Base-by-base conservation (phyloP, 2,888 invertebrate species). In the Diaphora mendica region DNA sequence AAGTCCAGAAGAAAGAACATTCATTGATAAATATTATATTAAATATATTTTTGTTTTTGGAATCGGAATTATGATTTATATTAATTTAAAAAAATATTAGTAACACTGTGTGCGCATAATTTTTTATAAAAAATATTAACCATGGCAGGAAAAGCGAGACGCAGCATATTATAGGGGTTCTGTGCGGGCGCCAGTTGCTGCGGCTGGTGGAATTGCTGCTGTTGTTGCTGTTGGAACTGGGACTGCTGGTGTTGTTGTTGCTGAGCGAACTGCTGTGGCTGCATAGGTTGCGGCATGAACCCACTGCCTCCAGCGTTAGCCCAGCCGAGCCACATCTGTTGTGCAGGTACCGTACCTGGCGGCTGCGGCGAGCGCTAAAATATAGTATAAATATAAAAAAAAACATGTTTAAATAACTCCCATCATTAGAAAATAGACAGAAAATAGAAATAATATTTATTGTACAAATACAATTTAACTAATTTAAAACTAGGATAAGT, bases 281-380 rank as follows among this genome's bases (percentile, higher is more conserved):
- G 79, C 69, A 86, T 79, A 68, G 84, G 77, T 67, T 87, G 91
- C 77, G 89, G 88, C 78, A 88, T 51, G 84, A 87, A 89, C 39
- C 78, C 82, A 66, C 51, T 55, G n/a, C 77, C 67, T 71, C 86
- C 86, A 13, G 89, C 77, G 85, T 88, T 89, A 74, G 91, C 84
- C 94, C 93, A 93, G 55, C 93, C 92, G 72, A 92, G 87, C 93
- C 93, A 93, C 88, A 93, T 81, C 33, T 86, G 93, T 55, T 82
- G 91, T 70, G 82, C 82, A 48, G 78, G 83, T 64, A 74, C 83
- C 1, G 75, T 39, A 23, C 80, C 84, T 0, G 48, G 59, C 23
- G 91, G 89, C 0, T 91, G 89, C 0, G 91, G 88, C 23, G 86
- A 77, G 1, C 92, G 92, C 92, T 93, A 77, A 23, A 59, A 69